Conservation (phyloP, 2,888 invertebrate genomes). For the Bellardia pandia region DNA sequence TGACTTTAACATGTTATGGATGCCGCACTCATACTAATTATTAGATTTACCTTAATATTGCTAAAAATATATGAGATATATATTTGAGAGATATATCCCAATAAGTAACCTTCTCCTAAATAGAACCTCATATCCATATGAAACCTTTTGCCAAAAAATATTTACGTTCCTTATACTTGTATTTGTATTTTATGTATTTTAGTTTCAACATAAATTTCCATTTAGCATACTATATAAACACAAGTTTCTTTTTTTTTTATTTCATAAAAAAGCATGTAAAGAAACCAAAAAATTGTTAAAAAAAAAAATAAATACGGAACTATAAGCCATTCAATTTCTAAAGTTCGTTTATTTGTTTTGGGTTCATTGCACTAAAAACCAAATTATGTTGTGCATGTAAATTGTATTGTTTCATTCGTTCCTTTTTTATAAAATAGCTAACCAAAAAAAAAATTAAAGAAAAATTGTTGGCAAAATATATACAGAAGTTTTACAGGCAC, state of each 20-base stretch:
- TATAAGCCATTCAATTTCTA: constrained; percentile 62
- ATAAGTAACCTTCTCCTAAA: background rate
- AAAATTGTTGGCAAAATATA: constrained; percentile 58
- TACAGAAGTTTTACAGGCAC: constrained; percentile 51
- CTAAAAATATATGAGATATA: too few species aligned
- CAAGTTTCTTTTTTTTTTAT: constrained; percentile 4
- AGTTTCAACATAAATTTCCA: constrained; percentile 62
- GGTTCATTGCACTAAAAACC: constrained; percentile 72
- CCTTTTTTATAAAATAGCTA: constrained; percentile 4
- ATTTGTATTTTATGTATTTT: constrained; percentile 29
- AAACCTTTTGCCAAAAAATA: constrained; percentile 61
- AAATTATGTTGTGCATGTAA: constrained; percentile 71
- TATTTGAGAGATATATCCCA: background rate
- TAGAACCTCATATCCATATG: background rate
- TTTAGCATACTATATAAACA: constrained; percentile 51
- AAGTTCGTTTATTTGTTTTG: constrained; percentile 68
- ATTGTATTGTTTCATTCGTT: constrained; percentile 69
- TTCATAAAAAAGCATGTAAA: constrained; percentile 27
- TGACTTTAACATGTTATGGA: too few species aligned
- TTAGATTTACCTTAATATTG: too few species aligned
- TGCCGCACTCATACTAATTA: too few species aligned
- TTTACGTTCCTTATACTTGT: constrained; percentile 19
- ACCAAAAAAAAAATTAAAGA: constrained; percentile 6
- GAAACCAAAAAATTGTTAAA: constrained; percentile 13
- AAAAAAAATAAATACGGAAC: constrained; percentile 23